Conservation (phyloP, 2,888 invertebrate genomes). For the Teleiodes luculella region DNA sequence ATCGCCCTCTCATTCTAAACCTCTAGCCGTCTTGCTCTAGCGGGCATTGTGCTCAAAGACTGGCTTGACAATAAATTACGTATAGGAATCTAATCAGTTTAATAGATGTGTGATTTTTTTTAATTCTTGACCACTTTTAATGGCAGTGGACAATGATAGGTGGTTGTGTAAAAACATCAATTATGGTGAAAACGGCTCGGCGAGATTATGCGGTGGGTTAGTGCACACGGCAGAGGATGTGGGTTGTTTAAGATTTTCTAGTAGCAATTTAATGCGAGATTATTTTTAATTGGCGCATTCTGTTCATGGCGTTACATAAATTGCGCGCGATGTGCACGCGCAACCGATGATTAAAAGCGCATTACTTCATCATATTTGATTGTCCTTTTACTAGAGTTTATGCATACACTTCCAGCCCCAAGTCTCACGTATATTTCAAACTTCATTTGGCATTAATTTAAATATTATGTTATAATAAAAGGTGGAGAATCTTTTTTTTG, state of each 20-base stretch:
- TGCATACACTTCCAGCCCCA: not conserved
- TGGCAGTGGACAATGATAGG: constrained; percentile 31
- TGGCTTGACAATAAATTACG: constrained; percentile 74
- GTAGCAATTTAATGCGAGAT: constrained; percentile 5
- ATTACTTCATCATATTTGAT: constrained; percentile 6
- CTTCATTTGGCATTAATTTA: not conserved
- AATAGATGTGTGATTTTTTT: constrained; percentile 74
- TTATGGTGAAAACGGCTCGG: constrained; percentile 24
- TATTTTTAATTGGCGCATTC: constrained; percentile 12
- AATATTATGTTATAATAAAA: no score
- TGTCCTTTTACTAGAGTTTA: constrained; percentile 2
- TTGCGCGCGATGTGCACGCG: not conserved
- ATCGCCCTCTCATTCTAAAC: constrained; percentile 59
- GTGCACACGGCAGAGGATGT: constrained; percentile 5
- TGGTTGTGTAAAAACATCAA: constrained; percentile 26
- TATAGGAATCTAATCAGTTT: constrained; percentile 77
- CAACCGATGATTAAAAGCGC: constrained; percentile 2
- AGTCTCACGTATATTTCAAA: not conserved
- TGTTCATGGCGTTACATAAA: constrained; percentile 8
- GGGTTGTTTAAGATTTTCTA: constrained; percentile 15
- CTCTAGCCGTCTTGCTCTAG: constrained; percentile 53
- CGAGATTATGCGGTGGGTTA: constrained; percentile 17
- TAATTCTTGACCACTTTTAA: constrained; percentile 45
- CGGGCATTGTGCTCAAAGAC: constrained; percentile 73
- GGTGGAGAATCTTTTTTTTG: no score